A percentile compares a stretch with the other conserved stretches of the same genome.
These are phyloP conservation scores for Pogonocichla stellata DNA, from an alignment of 2,113 vertebrate species.

Conservation along the genomic window DNA sequence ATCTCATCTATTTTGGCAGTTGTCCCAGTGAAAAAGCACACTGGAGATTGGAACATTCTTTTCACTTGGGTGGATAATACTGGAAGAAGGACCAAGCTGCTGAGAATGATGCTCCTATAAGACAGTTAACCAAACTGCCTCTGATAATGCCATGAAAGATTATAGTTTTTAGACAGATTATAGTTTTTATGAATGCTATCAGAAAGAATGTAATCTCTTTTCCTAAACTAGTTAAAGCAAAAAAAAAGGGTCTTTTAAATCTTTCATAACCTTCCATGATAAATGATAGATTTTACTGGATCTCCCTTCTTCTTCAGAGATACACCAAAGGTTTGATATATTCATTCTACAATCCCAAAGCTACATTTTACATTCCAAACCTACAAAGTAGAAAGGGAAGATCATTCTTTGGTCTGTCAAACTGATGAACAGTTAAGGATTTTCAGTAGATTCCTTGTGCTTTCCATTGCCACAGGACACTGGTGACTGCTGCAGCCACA, in stretches of 20 bases:
- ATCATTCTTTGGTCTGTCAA: not conserved
- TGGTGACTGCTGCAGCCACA: fast-evolving
- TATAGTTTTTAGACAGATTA: not conserved
- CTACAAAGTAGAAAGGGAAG: not conserved
- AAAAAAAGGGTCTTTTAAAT: not conserved
- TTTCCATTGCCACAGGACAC: not conserved
- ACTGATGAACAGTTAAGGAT: not conserved
- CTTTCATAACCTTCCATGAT: not conserved
- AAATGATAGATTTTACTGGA: not conserved
- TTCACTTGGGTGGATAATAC: not conserved
- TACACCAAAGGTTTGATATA: not conserved
- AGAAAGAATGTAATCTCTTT: not conserved
- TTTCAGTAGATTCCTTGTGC: not conserved
- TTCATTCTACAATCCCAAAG: not conserved
- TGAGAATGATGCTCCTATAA: not conserved
- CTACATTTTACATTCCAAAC: not conserved
- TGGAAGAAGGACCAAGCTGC: not conserved
- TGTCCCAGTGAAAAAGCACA: not conserved
- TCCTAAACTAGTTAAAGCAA: not conserved
- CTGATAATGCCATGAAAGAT: not conserved
- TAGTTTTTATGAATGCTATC: not conserved
- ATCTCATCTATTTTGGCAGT: not conserved
- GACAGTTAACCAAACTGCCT: not conserved
- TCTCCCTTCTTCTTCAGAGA: not conserved
- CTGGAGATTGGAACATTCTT: not conserved